phyloP scores from a whole-genome alignment of 2,888 invertebrate species.

The Aphrophora alni region DNA sequence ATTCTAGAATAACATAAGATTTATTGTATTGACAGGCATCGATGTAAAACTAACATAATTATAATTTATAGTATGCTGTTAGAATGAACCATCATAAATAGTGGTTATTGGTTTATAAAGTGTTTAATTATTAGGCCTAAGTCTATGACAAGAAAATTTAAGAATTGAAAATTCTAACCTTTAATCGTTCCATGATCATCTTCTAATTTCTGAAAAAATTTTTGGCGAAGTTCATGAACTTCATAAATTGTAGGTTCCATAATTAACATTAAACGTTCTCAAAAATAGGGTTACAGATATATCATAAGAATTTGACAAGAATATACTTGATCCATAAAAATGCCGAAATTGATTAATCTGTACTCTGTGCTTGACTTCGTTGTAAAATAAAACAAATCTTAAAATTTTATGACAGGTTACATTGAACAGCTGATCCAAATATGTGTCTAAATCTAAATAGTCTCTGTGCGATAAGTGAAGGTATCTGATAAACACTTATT shows the following conservation, averaged over 20 bases:
- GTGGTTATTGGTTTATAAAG: too few relatives aligned
- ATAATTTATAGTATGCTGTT: too few relatives aligned
- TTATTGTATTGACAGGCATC: too few relatives aligned
- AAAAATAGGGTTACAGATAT: background rate
- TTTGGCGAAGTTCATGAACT: conserved; percentile 50
- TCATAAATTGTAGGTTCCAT: conserved; percentile 50
- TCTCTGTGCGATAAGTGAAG: too few relatives aligned
- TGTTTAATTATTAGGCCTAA: too few relatives aligned
- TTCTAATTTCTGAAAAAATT: conserved; percentile 50
- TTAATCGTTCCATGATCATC: conserved; percentile 47
- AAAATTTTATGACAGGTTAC: too few relatives aligned
- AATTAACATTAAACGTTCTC: background rate
- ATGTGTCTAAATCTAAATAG: too few relatives aligned
- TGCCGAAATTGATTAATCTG: background rate
- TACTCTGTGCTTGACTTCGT: background rate
- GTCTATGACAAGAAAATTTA: too few relatives aligned
- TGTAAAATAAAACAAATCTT: background rate
- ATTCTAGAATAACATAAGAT: too few relatives aligned
- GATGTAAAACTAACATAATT: too few relatives aligned
- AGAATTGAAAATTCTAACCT: conserved; percentile 47
- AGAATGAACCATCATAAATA: too few relatives aligned
- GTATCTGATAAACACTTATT: too few relatives aligned
- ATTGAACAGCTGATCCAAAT: background rate
- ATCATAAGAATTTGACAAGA: background rate
- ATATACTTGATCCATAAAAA: background rate